A percentile compares a stretch with the other conserved stretches of the same genome.
phyloP scores from a whole-genome alignment of 2,113 vertebrate genomes.

The Leucopsar rothschildi region DNA sequence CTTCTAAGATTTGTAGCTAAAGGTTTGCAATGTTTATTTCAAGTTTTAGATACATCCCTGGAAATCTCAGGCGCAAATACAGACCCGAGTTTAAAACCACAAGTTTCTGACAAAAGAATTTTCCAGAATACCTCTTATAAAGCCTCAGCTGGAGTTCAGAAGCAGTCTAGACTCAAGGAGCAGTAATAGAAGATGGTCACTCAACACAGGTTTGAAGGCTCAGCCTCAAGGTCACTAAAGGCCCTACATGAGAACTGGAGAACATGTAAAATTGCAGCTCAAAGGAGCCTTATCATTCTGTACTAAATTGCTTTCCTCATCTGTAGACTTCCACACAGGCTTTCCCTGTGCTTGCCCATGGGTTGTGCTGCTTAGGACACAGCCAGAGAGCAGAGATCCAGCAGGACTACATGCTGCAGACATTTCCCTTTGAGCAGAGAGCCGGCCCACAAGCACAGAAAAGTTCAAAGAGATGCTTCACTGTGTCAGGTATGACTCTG shows the following conservation, averaged over 20 bases:
- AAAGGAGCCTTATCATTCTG: neutral
- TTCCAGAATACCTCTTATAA: neutral
- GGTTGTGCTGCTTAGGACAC: neutral
- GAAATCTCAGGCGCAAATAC: neutral
- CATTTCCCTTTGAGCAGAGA: neutral
- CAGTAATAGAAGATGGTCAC: neutral
- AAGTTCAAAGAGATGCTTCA: neutral
- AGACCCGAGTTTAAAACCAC: neutral
- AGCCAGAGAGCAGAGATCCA: neutral
- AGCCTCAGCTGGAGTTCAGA: neutral
- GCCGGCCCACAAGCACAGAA: neutral
- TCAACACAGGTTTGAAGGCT: neutral
- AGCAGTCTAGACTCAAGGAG: neutral
- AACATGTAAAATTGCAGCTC: neutral
- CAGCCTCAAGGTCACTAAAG: neutral
- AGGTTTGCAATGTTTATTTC: neutral
- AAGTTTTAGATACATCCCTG: neutral
- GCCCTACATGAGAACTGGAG: neutral
- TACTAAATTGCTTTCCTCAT: neutral
- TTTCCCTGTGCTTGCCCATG: neutral
- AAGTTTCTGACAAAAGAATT: neutral
- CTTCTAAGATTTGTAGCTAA: neutral
- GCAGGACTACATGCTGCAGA: neutral
- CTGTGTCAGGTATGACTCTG: fast-evolving
- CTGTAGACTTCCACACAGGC: neutral